Conservation (phyloP, 2,797 vertebrate genomes). For the Enteromius unitaeniatus region DNA sequence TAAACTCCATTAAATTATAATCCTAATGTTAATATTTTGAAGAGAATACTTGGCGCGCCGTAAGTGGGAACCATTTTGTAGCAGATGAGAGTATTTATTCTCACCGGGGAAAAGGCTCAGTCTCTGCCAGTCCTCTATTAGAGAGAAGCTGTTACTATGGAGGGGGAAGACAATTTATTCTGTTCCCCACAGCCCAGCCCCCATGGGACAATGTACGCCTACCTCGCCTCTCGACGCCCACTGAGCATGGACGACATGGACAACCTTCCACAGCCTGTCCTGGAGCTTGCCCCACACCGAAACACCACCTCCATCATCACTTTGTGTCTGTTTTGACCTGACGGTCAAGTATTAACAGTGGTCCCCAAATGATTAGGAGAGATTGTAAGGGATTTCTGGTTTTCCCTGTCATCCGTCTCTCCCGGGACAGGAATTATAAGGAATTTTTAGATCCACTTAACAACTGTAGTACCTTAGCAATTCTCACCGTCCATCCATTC, state of each 20-base stretch:
- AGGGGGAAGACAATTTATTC: conserved; percentile 70
- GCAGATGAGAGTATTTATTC: conserved; percentile 73
- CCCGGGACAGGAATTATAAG: neutral
- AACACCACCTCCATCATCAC: conserved; percentile 31
- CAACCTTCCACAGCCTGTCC: conserved; percentile 49
- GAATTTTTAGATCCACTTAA: neutral
- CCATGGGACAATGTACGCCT: conserved; percentile 53
- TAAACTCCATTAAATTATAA: conserved; percentile 66
- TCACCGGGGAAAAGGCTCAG: conserved; percentile 65
- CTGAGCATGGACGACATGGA: conserved; percentile 48
- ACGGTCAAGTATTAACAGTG: conserved; percentile 38
- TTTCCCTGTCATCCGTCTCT: neutral
- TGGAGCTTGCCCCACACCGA: conserved; percentile 48
- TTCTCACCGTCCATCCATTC: neutral
- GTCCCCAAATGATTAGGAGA: conserved; percentile 24
- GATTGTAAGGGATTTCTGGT: conserved; percentile 26
- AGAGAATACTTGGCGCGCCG: conserved; percentile 55
- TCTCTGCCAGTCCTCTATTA: conserved; percentile 69
- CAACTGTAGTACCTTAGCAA: neutral
- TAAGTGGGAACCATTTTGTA: conserved; percentile 69
- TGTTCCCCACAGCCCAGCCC: conserved; percentile 58
- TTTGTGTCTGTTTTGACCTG: conserved; percentile 35
- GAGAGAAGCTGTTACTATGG: conserved; percentile 71
- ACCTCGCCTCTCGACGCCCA: conserved; percentile 56
- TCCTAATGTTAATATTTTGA: conserved; percentile 62